phyloP scores from a whole-genome alignment of 2,888 invertebrate genomes.

The Pachliopta kotzebuea region DNA sequence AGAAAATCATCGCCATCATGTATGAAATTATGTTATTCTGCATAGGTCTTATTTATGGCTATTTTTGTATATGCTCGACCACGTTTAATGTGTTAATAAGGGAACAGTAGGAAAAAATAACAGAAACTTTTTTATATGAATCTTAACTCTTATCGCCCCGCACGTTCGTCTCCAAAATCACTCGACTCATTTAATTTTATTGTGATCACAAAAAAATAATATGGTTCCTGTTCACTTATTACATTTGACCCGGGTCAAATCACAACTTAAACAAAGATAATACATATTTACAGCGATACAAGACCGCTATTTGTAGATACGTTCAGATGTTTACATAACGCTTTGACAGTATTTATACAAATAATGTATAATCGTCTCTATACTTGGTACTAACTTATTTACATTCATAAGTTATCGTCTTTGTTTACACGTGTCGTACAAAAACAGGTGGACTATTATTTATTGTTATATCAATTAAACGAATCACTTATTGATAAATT shows the following conservation, averaged over 20 bases:
- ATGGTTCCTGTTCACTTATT: constrained; percentile 23
- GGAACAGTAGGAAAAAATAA: too few relatives aligned
- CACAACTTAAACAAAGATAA: constrained; percentile 27
- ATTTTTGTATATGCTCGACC: too few relatives aligned
- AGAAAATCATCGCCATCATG: too few relatives aligned
- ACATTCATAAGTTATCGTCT: constrained; percentile 30
- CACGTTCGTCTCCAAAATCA: not conserved
- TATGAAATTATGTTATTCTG: too few relatives aligned
- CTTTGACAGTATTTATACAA: constrained; percentile 18
- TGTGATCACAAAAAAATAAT: not conserved
- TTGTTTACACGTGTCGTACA: constrained; percentile 33
- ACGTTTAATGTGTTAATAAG: too few relatives aligned
- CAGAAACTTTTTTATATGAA: not conserved
- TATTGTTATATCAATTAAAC: constrained; percentile 29
- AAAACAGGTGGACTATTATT: constrained; percentile 31
- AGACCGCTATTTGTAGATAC: constrained; percentile 16
- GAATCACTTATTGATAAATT: constrained; percentile 42
- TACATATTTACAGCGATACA: constrained; percentile 19
- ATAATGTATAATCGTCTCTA: constrained; percentile 25
- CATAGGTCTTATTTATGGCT: too few relatives aligned
- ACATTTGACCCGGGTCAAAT: constrained; percentile 24
- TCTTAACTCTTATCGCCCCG: not conserved
- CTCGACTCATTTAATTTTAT: not conserved
- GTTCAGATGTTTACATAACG: constrained; percentile 24
- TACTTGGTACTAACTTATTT: constrained; percentile 23